Base-by-base conservation (phyloP, 2,797 vertebrate species). In the Peromyscus eremicus region DNA sequence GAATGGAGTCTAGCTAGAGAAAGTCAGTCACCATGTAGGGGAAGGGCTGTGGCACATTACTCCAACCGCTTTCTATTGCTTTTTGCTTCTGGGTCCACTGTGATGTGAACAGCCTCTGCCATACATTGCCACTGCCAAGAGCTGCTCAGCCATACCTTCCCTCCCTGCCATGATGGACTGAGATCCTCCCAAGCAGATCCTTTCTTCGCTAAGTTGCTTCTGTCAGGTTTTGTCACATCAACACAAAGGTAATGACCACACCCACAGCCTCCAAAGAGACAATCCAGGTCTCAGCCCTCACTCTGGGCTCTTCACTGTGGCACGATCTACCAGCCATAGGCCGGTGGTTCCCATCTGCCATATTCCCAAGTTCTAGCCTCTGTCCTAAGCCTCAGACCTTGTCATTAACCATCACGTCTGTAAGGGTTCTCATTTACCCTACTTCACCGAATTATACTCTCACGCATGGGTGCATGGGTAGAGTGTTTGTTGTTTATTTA, bases 141-240 rank as follows among this genome's bases (percentile, higher is more conserved):
- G 12, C 40, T 25, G 29, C 19, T 62, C 0, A 0, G n/a, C 11
- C n/a, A 21, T 0, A 10, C 10, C 17, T 87, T 6, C 6, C 32
- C 9, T 66, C 4, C 14, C 25, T 40, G 68, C 23, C 23, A 32
- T 1, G 27, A 6, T 57, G 49, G 66, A 37, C 66, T 3, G 12
- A 70, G 25, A 75, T 40, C n/a, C 70, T 19, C 86, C 70, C 12
- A 37, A 76, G 71, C 46, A 62, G 60, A 34, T 43, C 37, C 55
- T 25, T 34, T 40, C 55, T 46, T 60, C 37, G 6, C 40, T 46
- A 34, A 1, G 55, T 5, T 55, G 66, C 76, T 77, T 77, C 57
- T 77, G 40, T 49, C 57, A 77, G 73, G 40, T 64, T 37, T 76
- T 49, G 73, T 64, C 73, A 77, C 57, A 27, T 40, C 57, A 49